Base-by-base conservation (phyloP, 2,113 vertebrate species). In the Thryonomys swinderianus region DNA sequence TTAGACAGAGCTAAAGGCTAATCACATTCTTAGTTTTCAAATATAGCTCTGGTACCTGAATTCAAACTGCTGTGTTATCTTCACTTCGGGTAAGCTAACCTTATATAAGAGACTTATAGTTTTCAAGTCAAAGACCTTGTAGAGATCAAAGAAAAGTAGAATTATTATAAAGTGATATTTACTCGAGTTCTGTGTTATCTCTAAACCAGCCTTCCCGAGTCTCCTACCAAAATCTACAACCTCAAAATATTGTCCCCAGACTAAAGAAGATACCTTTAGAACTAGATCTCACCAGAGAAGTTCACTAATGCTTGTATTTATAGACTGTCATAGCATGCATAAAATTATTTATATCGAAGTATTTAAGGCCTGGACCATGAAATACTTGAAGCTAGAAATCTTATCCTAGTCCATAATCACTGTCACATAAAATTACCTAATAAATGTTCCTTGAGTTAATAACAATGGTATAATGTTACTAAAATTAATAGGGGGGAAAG, bases 91-190 rank as follows among this genome's bases (percentile, higher is more conserved):
- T 34, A 91, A 81, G n/a, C 9, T 69, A 64, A 30, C 53, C 32
- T 61, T 84, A 88, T 55, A 48, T 32, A 55, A 95, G 76, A 85
- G 79, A 91, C 20, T 59, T 59, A 74, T 25, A 34, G 64, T 53
- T 18, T 93, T 93, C 71, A 61, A 21, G 64, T 85, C 18, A 55
- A 71, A 34, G 30, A 85, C 48, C 37, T 85, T 37, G n/a, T 2
- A 93, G 45, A 88, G 13, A 30, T 93, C 61, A 84, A 91, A 78
- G 27, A 88, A 91, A 82, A 0, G 23, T 62, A 45, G 32, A 2
- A 18, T 69, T 80, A 64, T 76, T 82, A 57, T 32, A 71, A 87
- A 62, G 48, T 40, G 32, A 81, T 45, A 82, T 90, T 94, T 94
- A 66, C 80, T 89, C 71, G 48, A 86, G 59, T 25, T 69, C 85